Conservation (phyloP, 1,140 invertebrate genomes). For the Lysiphlebus fabarum region DNA sequence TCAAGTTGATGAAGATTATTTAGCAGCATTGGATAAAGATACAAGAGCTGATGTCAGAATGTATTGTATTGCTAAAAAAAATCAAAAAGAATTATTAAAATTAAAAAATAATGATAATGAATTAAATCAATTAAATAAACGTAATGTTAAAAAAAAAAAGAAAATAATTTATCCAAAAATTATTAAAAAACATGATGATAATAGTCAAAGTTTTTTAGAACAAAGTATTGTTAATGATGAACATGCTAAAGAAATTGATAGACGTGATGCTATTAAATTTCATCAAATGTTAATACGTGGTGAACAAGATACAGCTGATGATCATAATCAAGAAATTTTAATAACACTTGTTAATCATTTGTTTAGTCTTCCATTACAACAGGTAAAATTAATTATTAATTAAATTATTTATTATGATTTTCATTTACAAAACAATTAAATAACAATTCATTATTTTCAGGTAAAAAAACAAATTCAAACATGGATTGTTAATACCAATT, state of each 20-base stretch:
- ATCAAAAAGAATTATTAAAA: constrained; percentile 52
- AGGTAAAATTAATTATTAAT: constrained; percentile 36
- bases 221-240: constrained; percentile 10
- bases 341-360: constrained; percentile 44
- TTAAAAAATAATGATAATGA: constrained; percentile 44
- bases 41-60: constrained; percentile 52
- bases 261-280: constrained; percentile 26
- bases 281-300: constrained; percentile 27
- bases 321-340: constrained; percentile 42
- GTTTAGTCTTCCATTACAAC: constrained; percentile 42
- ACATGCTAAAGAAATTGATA: neutral
- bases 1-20: constrained; percentile 54
- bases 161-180: constrained; percentile 2
- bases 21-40: constrained; percentile 56
- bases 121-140: neutral
- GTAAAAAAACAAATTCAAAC: constrained; percentile 48
- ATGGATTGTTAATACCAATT: constrained; percentile 44
- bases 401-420: too few species aligned
- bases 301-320: constrained; percentile 20
- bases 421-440: too few species aligned
- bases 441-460: constrained; percentile 30
- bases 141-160: constrained; percentile 1
- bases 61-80: constrained; percentile 57
- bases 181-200: neutral
- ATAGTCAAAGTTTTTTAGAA: constrained; percentile 22